A percentile compares a stretch with the other conserved stretches of the same genome.
Conservation (phyloP, 2,888 invertebrate genomes). For the Apotomis capreana region DNA sequence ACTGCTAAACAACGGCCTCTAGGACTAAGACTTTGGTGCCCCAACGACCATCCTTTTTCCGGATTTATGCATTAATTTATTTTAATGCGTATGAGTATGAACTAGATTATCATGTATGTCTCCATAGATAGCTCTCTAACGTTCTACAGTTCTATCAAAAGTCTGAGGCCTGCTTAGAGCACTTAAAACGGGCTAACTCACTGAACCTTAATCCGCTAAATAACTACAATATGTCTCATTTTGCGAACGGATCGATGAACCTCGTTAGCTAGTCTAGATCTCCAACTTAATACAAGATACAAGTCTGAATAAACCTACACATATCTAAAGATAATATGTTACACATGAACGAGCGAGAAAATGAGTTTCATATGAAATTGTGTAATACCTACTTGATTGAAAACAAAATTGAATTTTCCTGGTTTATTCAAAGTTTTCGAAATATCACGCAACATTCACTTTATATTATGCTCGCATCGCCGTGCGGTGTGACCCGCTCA, state of each 20-base stretch:
- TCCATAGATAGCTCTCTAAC: no score
- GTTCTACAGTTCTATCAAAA: no score
- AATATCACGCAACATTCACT: not conserved
- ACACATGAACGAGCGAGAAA: not conserved
- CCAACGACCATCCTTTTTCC: no score
- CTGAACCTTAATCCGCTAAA: no score
- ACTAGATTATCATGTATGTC: no score
- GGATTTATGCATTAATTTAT: accelerated
- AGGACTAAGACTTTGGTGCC: no score
- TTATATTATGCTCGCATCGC: no score
- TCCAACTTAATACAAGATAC: not conserved
- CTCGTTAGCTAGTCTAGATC: not conserved
- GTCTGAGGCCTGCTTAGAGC: no score
- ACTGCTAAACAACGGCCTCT: no score
- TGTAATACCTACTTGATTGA: not conserved
- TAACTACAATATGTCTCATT: not conserved
- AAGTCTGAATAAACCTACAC: not conserved
- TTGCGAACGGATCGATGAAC: not conserved
- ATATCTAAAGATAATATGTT: not conserved
- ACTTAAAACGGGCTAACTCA: no score
- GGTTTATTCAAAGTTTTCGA: not conserved
- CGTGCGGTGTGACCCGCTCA: no score
- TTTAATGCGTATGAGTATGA: no score
- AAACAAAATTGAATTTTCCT: not conserved
- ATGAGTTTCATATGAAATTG: not conserved